These are phyloP conservation scores for Eunapius fragilis DNA, from an alignment of 37 sponge, comb jelly and placozoan genomes.

Conservation along the genomic window DNA sequence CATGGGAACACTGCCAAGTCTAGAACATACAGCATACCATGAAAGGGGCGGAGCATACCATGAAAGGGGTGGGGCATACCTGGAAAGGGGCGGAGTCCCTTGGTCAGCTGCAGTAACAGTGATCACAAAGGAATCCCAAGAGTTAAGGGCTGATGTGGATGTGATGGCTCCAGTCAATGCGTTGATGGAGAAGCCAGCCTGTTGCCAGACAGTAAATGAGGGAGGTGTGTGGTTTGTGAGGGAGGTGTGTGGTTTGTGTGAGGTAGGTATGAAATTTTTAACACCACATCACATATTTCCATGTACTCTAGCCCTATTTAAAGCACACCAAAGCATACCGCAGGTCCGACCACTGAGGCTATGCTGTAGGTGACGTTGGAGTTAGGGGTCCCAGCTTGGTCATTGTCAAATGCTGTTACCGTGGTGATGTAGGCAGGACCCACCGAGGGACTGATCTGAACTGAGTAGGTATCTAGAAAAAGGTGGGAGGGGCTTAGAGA, in stretches of 20 bases:
- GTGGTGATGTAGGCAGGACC: not conserved
- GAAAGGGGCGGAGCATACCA: not conserved
- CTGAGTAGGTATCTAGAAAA: not conserved
- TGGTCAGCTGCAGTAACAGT: not conserved
- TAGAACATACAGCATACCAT: not conserved
- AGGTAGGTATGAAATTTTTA: too few relatives aligned
- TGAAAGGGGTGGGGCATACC: not conserved
- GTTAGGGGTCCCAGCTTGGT: slow-evolving; percentile 5
- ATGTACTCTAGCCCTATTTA: too few relatives aligned
- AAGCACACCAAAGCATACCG: not conserved
- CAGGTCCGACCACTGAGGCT: not conserved
- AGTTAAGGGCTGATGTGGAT: not conserved
- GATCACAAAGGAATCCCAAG: not conserved
- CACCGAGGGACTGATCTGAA: not conserved
- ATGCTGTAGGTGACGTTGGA: slow-evolving; percentile 9
- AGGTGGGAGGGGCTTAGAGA: not conserved
- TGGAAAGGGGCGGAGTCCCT: not conserved
- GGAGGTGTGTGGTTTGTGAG: too few relatives aligned
- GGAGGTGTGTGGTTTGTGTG: too few relatives aligned
- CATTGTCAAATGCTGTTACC: slow-evolving; percentile 23
- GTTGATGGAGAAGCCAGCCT: not conserved
- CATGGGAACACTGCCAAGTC: too few relatives aligned
- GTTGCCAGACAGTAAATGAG: too few relatives aligned
- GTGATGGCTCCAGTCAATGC: not conserved
- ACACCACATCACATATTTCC: too few relatives aligned